Evolutionary conservation across 1,140 invertebrate species (phyloP), one percentile per base, ranked within the genome.

Genomic region (Drosophila cardini): DNA sequence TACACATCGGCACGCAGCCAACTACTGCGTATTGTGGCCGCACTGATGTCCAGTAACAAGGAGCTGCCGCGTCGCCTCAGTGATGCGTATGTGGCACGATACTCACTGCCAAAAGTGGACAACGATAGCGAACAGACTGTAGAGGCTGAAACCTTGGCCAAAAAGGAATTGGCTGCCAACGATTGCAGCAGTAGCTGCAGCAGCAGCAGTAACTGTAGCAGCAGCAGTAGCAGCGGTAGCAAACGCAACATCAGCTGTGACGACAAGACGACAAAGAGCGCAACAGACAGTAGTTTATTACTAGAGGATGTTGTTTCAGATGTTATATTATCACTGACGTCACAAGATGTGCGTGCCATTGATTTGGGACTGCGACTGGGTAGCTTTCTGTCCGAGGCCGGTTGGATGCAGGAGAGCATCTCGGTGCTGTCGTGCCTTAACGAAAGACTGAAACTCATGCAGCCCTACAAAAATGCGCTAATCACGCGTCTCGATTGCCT

Each of bases 381-480:
- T 72, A 94, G 95, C 58, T 98, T 98, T 93, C 94, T 98, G 0
- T 96, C 95, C 81, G 97, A 98, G 81, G 95, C 95, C n/a, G 96
- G 96, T 1, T 97, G 96, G 96, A 96, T 96, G 92, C 90, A 91
- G 30, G 95, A 96, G 82, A 96, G 96, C 84, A 94, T 96, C 84
- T 92, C 94, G 21, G 94, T 97, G 48, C 93, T 97, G 70, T 52
- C 91, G 93, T 61, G 92, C 93, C 8, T 96, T 95, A 87, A 94
- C 93, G 77, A 90, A 94, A 72, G 84, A 96, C 13, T 96, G 95
- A 89, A 91, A 93, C 50, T 85, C 8, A 75, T 83, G 76, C 57
- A 58, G 78, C 57, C 92, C 93, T 68, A 93, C 43, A 93, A 93
- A 10, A 81, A 92, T 72, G 61, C 87, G 92, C 69, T 93, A n/a